Evolutionary conservation across 2,113 vertebrate genomes (phyloP).

Genomic region (Gambusia holbrooki): DNA sequence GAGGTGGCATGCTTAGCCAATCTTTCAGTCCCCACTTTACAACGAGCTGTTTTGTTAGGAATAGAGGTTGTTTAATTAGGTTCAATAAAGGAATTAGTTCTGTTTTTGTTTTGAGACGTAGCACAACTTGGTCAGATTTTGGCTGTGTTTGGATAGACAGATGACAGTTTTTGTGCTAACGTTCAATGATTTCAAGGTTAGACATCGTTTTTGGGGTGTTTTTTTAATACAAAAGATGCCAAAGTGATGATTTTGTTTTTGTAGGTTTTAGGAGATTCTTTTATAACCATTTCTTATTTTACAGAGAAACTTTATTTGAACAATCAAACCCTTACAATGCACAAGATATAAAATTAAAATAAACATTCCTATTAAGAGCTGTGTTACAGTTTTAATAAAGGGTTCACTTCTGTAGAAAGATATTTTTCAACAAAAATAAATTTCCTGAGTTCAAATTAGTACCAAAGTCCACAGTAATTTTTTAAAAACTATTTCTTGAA

Average conservation of each 20-base stretch:
- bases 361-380: too few species aligned
- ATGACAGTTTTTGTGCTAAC: not conserved
- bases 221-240: not conserved
- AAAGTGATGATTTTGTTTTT: not conserved
- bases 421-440: too few species aligned
- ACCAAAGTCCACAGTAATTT: too few species aligned
- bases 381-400: too few species aligned
- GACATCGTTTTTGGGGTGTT: not conserved
- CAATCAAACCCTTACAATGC: too few species aligned
- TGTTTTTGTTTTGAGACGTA: not conserved
- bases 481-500: too few species aligned
- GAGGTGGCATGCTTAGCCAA: constrained; percentile 41
- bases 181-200: not conserved
- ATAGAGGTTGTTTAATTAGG: constrained; percentile 8
- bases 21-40: constrained; percentile 41
- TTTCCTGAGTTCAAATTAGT: too few species aligned
- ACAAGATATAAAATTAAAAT: too few species aligned
- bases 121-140: not conserved
- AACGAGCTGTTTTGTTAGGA: constrained; percentile 25
- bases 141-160: not conserved
- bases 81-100: constrained; percentile 11
- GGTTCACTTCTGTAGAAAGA: too few species aligned
- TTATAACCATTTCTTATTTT: not conserved
- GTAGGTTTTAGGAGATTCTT: not conserved
- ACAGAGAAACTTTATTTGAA: too few species aligned